A percentile compares a stretch with the other conserved stretches of the same genome.
These are phyloP conservation scores for Syrmaticus mikado DNA, from an alignment of 2,113 vertebrate species.

Conservation along the genomic window DNA sequence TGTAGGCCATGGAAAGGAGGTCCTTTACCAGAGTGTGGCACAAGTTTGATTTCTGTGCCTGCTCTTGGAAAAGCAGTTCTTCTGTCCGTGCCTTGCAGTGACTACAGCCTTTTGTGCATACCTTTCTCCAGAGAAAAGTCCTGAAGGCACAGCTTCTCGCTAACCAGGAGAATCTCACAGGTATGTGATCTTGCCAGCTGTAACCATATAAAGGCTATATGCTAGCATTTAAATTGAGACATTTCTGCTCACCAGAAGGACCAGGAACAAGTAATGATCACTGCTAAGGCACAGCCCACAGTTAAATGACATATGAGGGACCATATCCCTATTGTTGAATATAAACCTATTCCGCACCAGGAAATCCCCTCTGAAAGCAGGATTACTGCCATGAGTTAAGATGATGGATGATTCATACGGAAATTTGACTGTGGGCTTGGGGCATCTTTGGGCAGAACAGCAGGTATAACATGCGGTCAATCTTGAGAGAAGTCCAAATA, in stretches of 20 bases:
- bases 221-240: background rate
- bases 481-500: background rate
- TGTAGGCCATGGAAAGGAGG: fast-evolving
- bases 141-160: background rate
- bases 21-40: background rate
- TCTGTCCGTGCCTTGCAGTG: background rate
- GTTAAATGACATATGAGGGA: background rate
- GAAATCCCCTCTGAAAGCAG: background rate
- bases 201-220: background rate
- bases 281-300: background rate
- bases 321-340: background rate
- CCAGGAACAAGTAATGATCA: background rate
- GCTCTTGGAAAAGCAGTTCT: background rate
- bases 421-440: background rate
- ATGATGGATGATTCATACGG: background rate
- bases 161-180: background rate
- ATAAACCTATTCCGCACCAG: background rate
- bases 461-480: background rate
- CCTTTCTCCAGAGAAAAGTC: background rate
- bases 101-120: background rate
- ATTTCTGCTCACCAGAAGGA: background rate
- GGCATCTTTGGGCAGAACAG: background rate
- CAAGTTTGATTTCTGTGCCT: background rate
- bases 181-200: background rate
- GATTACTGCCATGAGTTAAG: background rate